These are phyloP conservation scores for Athrips mouffetella DNA, from an alignment of 2,888 invertebrate species.

Conservation along the genomic window DNA sequence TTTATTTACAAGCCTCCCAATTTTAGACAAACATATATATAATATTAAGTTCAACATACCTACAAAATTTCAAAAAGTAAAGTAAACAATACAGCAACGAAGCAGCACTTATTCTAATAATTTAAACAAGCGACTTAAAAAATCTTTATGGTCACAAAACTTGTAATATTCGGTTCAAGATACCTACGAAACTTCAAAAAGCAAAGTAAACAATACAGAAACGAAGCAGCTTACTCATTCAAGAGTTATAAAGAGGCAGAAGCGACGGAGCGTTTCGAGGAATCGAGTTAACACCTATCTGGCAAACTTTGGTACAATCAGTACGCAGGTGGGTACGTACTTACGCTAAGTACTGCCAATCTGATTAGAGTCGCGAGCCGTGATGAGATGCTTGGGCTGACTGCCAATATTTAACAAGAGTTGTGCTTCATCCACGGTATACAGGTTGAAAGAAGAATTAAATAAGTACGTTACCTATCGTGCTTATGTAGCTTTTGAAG, in stretches of 20 bases:
- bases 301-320: conserved; percentile 39
- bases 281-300: conserved; percentile 39
- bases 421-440: too few relatives aligned
- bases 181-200: too few relatives aligned
- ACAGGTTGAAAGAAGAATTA: background rate
- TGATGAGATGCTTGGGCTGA: conserved; percentile 18
- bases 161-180: background rate
- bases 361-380: conserved; percentile 34
- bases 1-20: too few relatives aligned
- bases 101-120: too few relatives aligned
- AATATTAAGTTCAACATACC: too few relatives aligned
- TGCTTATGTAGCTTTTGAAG: too few relatives aligned
- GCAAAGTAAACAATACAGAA: conserved; percentile 4
- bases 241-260: conserved; percentile 18
- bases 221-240: background rate
- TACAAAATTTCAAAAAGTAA: too few relatives aligned
- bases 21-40: too few relatives aligned
- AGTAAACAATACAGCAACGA: too few relatives aligned
- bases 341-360: conserved; percentile 45
- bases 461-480: background rate
- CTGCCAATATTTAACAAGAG: too few relatives aligned
- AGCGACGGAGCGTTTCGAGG: conserved; percentile 19
- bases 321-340: conserved; percentile 33
- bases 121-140: too few relatives aligned
- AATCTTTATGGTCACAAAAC: background rate